A percentile compares a stretch with the other conserved stretches of the same genome.
Conservation (phyloP, 92 coral and sea anemone species). For the Zoanthus sociatus region DNA sequence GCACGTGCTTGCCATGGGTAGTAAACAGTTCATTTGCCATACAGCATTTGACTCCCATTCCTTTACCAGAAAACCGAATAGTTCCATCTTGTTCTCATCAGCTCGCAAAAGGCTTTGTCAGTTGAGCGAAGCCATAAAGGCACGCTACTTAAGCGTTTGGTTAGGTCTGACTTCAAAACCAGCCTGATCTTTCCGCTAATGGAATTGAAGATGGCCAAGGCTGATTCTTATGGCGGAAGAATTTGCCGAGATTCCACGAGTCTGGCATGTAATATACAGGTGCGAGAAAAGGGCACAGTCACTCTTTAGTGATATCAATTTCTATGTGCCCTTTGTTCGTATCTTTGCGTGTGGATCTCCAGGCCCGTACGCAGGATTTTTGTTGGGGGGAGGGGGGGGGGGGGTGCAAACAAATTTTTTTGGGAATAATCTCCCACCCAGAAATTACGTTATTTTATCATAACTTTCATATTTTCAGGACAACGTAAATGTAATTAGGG, state of each 20-base stretch:
- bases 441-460: too few species aligned
- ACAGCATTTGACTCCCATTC: not conserved
- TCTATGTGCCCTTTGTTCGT: not conserved
- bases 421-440: too few species aligned
- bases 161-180: conserved; percentile 57
- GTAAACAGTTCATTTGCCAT: not conserved
- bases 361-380: conserved; percentile 2
- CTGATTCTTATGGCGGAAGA: conserved; percentile 73
- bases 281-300: conserved; percentile 66
- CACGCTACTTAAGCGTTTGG: conserved; percentile 35
- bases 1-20: not conserved
- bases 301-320: conserved; percentile 40
- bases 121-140: not conserved
- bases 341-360: not conserved
- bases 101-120: conserved; percentile 19
- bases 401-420: too few species aligned
- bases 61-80: conserved; percentile 9
- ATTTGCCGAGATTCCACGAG: conserved; percentile 53
- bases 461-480: too few species aligned
- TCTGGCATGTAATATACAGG: conserved; percentile 73
- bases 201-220: conserved; percentile 57
- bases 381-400: too few species aligned
- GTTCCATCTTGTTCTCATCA: conserved; percentile 30
- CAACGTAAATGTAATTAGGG: too few species aligned
- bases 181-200: conserved; percentile 35